A percentile compares a stretch with the other conserved stretches of the same genome.
These are phyloP conservation scores for Caenorhabditis sp. DNA, from an alignment of 2,888 invertebrate species.

Conservation along the genomic window DNA sequence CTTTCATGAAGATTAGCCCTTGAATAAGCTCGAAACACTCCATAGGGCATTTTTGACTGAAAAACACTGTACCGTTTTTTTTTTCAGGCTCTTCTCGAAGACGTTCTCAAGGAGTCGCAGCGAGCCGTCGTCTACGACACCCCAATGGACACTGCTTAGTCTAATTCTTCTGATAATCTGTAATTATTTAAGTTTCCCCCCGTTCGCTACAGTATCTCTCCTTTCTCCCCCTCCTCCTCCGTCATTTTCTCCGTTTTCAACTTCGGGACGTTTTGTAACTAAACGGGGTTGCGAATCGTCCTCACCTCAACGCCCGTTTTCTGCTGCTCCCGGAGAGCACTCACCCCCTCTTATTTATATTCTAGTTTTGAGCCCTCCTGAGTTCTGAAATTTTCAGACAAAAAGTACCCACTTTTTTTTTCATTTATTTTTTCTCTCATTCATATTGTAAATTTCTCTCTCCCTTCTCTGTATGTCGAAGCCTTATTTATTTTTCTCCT, in stretches of 20 bases:
- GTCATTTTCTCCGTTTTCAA: neutral
- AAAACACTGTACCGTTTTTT: no score
- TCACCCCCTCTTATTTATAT: no score
- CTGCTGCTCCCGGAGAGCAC: no score
- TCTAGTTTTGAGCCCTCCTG: no score
- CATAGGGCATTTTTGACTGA: no score
- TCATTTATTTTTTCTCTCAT: no score
- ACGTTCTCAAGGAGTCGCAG: conserved; percentile 56
- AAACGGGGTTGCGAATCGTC: no score
- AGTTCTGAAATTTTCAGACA: no score
- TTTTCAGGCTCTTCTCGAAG: conserved; percentile 47
- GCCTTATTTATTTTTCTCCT: conserved; percentile 17
- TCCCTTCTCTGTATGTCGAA: conserved; percentile 1
- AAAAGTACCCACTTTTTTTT: neutral
- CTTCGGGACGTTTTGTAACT: neutral
- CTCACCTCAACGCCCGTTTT: no score
- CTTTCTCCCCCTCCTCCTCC: neutral
- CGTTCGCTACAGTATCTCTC: conserved; percentile 2
- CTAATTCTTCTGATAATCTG: no score
- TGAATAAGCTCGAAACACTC: no score
- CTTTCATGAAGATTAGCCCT: no score
- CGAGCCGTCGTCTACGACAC: conserved; percentile 62
- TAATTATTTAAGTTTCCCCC: neutral
- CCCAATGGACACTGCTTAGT: conserved; percentile 65
- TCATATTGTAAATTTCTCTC: neutral